Evolutionary conservation across 1,140 invertebrate species (phyloP).

Genomic region (Leguminivora glycinivorella): DNA sequence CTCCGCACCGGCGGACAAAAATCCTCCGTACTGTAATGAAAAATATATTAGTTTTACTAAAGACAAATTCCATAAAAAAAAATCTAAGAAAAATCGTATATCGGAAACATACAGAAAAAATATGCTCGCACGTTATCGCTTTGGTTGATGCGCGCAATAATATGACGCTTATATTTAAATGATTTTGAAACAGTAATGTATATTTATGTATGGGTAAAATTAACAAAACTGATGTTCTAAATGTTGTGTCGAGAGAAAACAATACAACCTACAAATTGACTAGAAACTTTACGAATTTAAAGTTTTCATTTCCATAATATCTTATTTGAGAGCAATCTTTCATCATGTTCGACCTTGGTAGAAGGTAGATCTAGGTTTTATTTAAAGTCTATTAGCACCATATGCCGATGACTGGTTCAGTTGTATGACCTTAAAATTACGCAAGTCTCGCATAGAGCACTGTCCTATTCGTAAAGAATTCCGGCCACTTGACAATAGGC

Average conservation of each 20-base stretch:
- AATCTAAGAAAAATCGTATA: too few species aligned
- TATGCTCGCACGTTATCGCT: too few species aligned
- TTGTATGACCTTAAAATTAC: slow-evolving; percentile 24
- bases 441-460: slow-evolving; percentile 24
- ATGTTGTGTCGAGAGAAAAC: too few species aligned
- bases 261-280: too few species aligned
- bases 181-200: too few species aligned
- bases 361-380: background rate
- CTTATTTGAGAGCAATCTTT: background rate
- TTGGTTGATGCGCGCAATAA: too few species aligned
- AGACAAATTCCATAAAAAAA: too few species aligned
- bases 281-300: too few species aligned
- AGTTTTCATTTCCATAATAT: background rate
- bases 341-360: background rate
- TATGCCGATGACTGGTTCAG: slow-evolving; percentile 20
- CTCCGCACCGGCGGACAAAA: slow-evolving; percentile 24
- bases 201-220: too few species aligned
- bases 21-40: background rate
- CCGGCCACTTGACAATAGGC: background rate
- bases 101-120: too few species aligned
- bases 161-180: too few species aligned
- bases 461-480: background rate
- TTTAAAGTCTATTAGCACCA: slow-evolving; percentile 26
- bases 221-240: too few species aligned
- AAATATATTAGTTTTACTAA: slow-evolving; percentile 1